Evolutionary conservation across 1,140 invertebrate genomes (phyloP).

Genomic region (Drosophila sproati): DNA sequence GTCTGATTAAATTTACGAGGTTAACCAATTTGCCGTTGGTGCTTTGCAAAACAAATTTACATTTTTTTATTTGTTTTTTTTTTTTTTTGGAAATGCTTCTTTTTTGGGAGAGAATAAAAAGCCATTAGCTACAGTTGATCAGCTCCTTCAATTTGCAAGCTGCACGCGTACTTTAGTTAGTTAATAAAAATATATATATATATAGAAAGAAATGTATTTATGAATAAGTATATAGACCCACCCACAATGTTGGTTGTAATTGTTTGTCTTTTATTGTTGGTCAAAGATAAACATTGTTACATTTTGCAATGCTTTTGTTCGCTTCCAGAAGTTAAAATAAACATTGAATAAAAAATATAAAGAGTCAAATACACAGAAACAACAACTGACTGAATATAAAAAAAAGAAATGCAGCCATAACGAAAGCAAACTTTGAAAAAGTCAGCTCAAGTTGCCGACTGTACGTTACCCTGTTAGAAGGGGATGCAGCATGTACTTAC

Average conservation of each 20-base stretch:
- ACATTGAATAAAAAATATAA: constrained; percentile 52
- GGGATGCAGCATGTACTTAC: too few species aligned
- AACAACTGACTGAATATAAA: neutral
- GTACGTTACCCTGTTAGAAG: too few species aligned
- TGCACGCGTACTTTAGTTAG: too few species aligned
- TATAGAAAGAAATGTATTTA: neutral
- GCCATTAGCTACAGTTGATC: too few species aligned
- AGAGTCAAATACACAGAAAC: constrained; percentile 18
- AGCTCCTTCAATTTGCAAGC: too few species aligned
- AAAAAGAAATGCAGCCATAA: constrained; percentile 9
- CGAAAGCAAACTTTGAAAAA: constrained; percentile 2
- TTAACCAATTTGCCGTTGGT: constrained; percentile 18
- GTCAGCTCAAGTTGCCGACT: too few species aligned
- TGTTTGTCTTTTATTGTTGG: constrained; percentile 36
- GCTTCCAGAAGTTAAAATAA: constrained; percentile 49
- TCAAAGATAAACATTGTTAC: constrained; percentile 72
- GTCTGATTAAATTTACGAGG: constrained; percentile 51
- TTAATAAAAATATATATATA: constrained; percentile 9
- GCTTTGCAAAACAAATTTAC: neutral
- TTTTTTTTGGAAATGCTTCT: too few species aligned
- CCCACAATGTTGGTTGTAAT: constrained; percentile 11
- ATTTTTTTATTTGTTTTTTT: too few species aligned
- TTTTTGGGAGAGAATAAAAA: too few species aligned
- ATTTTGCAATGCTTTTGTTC: constrained; percentile 42
- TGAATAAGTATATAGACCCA: neutral